A percentile compares a stretch with the other conserved stretches of the same genome.
Evolutionary conservation across 2,113 vertebrate genomes (phyloP).

Genomic region (Ranitomeya variabilis): DNA sequence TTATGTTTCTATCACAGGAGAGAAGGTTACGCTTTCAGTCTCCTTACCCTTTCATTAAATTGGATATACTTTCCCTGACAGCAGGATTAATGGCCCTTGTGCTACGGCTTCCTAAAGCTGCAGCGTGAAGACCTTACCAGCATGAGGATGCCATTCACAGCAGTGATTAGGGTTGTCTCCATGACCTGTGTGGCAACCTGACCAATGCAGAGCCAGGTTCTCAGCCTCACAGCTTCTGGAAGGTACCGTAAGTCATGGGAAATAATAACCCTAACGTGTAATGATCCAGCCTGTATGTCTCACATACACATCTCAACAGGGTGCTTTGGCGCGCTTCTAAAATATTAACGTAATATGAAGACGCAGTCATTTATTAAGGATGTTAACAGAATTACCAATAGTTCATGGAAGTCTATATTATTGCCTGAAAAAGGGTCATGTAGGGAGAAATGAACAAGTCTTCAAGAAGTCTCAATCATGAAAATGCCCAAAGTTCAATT

Average conservation of each 20-base stretch:
- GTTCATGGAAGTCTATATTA: no score
- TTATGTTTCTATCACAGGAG: conserved; percentile 26
- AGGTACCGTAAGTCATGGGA: conserved; percentile 53
- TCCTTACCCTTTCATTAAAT: conserved; percentile 54
- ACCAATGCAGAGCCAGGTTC: conserved; percentile 32
- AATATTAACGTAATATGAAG: neutral
- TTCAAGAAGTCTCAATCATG: no score
- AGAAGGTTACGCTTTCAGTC: conserved; percentile 36
- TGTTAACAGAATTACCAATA: no score
- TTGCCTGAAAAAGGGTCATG: no score
- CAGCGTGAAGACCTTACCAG: conserved; percentile 8
- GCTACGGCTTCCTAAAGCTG: neutral
- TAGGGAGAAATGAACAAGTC: no score
- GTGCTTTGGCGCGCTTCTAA: neutral
- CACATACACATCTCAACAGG: conserved; percentile 38
- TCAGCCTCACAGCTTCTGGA: conserved; percentile 52
- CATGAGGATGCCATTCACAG: conserved; percentile 22
- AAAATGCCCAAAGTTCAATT: no score
- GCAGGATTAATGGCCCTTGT: conserved; percentile 14
- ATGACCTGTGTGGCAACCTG: conserved; percentile 52
- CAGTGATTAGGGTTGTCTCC: conserved; percentile 57
- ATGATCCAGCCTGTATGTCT: conserved; percentile 39
- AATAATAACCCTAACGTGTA: conserved; percentile 31
- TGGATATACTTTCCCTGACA: conserved; percentile 52
- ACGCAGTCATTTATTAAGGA: neutral